Conservation (phyloP, 2,888 invertebrate genomes). For the Callosobruchus maculatus region DNA sequence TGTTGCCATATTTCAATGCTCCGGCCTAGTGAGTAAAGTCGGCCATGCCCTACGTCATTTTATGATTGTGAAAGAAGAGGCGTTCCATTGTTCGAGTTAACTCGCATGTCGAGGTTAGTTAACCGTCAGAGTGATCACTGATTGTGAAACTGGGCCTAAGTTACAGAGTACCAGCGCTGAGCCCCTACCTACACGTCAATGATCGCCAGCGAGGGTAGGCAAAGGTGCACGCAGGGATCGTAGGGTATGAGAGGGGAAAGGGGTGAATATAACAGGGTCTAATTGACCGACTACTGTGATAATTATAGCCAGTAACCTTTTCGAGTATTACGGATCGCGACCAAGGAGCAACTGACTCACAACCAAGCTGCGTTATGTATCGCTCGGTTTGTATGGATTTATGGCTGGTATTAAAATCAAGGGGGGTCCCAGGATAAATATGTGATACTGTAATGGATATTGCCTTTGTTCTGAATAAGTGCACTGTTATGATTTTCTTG, state of each 20-base stretch:
- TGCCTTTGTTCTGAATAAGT: not conserved
- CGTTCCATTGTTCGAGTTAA: too few relatives aligned
- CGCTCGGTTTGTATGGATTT: not conserved
- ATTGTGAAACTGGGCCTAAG: too few relatives aligned
- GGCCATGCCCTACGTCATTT: too few relatives aligned
- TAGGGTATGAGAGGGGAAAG: not conserved
- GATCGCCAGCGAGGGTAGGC: not conserved
- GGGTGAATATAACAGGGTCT: slow-evolving; percentile 29
- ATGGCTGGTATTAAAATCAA: not conserved
- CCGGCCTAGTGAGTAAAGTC: too few relatives aligned
- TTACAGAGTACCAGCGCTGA: too few relatives aligned
- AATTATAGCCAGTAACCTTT: slow-evolving; percentile 37
- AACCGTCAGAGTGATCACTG: too few relatives aligned
- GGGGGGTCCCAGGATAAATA: not conserved
- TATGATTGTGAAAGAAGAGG: too few relatives aligned
- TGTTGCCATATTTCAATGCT: too few relatives aligned
- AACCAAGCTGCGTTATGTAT: not conserved
- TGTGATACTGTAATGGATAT: not conserved
- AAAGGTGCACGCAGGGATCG: not conserved
- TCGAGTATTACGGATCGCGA: slow-evolving; percentile 13
- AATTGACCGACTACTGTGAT: slow-evolving; percentile 41
- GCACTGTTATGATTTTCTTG: not conserved
- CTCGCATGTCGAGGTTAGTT: too few relatives aligned
- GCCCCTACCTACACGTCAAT: not conserved
- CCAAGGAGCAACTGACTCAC: not conserved